A percentile compares a stretch with the other conserved stretches of the same genome.
phyloP scores from a whole-genome alignment of 2,888 invertebrate genomes.

The Phaonia tiefii region DNA sequence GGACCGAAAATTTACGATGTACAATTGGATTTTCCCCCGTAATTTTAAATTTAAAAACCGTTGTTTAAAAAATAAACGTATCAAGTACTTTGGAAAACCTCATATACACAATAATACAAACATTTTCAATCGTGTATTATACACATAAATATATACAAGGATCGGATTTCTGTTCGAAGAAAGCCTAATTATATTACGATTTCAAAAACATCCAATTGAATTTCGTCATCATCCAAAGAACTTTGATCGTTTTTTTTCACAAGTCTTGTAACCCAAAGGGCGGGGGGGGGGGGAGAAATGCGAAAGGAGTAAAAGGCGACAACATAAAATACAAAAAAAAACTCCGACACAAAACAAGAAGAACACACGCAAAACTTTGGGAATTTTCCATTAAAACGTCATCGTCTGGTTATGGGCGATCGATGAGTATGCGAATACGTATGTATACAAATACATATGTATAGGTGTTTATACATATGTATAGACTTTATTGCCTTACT shows the following conservation, averaged over 20 bases:
- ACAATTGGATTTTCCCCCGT: too few species aligned
- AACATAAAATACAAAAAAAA: constrained; percentile 30
- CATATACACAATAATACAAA: too few species aligned
- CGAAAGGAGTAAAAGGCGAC: background rate
- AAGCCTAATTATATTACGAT: too few species aligned
- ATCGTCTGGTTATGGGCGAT: constrained; percentile 46
- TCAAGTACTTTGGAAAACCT: too few species aligned
- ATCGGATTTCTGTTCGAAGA: too few species aligned
- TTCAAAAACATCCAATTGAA: background rate
- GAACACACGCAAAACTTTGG: constrained; percentile 63
- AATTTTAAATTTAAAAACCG: too few species aligned
- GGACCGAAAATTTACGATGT: too few species aligned
- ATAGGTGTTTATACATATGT: constrained; percentile 27
- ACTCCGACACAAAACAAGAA: constrained; percentile 40
- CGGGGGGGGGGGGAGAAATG: background rate
- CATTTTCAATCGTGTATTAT: too few species aligned
- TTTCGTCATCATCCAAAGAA: constrained; percentile 8
- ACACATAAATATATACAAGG: too few species aligned
- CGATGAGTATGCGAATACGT: constrained; percentile 29
- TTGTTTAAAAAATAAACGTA: too few species aligned
- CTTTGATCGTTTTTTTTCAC: constrained; percentile 17
- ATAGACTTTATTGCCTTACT: constrained; percentile 25
- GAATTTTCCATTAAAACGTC: constrained; percentile 68
- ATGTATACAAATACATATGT: constrained; percentile 4
- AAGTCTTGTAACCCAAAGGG: constrained; percentile 22